phyloP scores from a whole-genome alignment of 2,797 vertebrate species.

The Lycodopsis pacificus region DNA sequence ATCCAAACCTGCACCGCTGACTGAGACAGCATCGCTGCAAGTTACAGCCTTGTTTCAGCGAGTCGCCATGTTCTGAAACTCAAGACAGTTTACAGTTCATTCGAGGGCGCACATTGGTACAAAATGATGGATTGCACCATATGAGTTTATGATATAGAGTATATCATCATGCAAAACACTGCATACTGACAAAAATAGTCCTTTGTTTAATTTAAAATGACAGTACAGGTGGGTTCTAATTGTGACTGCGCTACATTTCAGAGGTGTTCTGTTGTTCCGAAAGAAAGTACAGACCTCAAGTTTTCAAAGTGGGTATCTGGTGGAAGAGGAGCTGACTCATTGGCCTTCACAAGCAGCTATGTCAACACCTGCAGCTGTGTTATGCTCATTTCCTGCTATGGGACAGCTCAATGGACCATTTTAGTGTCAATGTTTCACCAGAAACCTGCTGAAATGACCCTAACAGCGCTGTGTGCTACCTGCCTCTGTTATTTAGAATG shows the following conservation, averaged over 20 bases:
- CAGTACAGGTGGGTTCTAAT: not conserved
- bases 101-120: too few relatives aligned
- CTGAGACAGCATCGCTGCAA: too few relatives aligned
- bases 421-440: slow-evolving; percentile 9
- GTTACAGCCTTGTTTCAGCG: not conserved
- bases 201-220: not conserved
- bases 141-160: too few relatives aligned
- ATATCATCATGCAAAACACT: not conserved
- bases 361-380: slow-evolving; percentile 31
- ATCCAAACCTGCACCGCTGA: too few relatives aligned
- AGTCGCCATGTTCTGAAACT: not conserved
- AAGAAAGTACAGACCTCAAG: not conserved
- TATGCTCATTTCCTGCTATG: slow-evolving; percentile 24
- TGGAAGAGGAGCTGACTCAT: slow-evolving; percentile 1
- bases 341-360: slow-evolving; percentile 5
- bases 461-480: not conserved
- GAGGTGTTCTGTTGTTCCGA: not conserved
- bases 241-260: not conserved
- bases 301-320: slow-evolving; percentile 16
- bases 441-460: slow-evolving; percentile 13
- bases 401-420: not conserved
- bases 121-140: not conserved
- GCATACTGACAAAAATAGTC: not conserved
- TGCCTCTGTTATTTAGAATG: slow-evolving; percentile 13
- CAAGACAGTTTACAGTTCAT: too few relatives aligned